Conservation (phyloP, 2,113 vertebrate genomes). For the Leptodactylus fuscus region DNA sequence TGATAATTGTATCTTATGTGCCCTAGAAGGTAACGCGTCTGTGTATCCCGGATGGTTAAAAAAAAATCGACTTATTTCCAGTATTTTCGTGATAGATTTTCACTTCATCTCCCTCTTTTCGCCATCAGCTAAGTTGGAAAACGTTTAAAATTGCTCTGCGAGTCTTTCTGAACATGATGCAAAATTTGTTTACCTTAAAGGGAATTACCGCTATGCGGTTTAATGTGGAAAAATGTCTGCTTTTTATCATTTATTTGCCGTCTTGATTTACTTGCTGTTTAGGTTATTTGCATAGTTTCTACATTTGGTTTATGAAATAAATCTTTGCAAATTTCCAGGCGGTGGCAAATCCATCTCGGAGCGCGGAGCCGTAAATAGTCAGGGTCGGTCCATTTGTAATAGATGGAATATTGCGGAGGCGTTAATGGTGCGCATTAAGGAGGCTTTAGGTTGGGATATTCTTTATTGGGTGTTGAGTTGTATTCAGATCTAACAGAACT, state of each 20-base stretch:
- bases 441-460: background rate
- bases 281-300: slow-evolving; percentile 21
- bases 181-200: slow-evolving; percentile 53
- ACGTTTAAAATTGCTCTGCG: slow-evolving; percentile 29
- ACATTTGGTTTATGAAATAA: slow-evolving; percentile 23
- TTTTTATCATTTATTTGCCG: slow-evolving; percentile 35
- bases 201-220: slow-evolving; percentile 28
- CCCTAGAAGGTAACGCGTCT: slow-evolving; percentile 40
- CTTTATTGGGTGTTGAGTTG: background rate
- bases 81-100: slow-evolving; percentile 41
- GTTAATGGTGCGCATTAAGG: background rate
- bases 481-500: background rate
- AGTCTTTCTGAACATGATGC: slow-evolving; percentile 47
- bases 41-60: background rate
- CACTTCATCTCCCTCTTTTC: slow-evolving; percentile 37
- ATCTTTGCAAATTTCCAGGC: background rate
- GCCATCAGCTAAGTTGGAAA: slow-evolving; percentile 35
- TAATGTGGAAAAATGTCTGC: slow-evolving; percentile 35
- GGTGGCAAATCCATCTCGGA: slow-evolving; percentile 1
- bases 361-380: background rate
- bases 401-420: background rate
- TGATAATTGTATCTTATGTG: slow-evolving; percentile 46
- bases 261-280: slow-evolving; percentile 18
- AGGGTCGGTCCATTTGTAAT: slow-evolving; percentile 15
- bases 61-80: slow-evolving; percentile 16